Evolutionary conservation across 2,888 invertebrate genomes (phyloP), one percentile per base, ranked within the genome.

Genomic region (Sinodicranocentrus sp.): DNA sequence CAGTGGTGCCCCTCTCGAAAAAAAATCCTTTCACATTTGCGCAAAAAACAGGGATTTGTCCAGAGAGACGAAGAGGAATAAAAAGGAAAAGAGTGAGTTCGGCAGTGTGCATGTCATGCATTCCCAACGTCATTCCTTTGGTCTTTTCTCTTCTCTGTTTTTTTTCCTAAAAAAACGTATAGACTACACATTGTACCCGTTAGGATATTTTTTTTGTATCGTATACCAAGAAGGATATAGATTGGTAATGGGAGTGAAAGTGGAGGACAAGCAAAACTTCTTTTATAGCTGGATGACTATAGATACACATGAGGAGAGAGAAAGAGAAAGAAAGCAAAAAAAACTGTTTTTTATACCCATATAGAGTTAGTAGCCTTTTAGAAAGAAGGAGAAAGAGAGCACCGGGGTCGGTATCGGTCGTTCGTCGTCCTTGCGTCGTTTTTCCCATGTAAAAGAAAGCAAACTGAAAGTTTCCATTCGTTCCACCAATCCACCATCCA

Each of bases 391-490:
- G 57, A 82, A 48, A 82, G 44, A 82, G 76, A 84, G 75, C 82
- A 79, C 84, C 80, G 80, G 80, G 80, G 84, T 80, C 84, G 82
- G 72, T 80, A 80, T 80, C 82, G 77, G 77, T 85, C 82, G 77
- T 82, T 85, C 82, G 72, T 79, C 82, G 79, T 79, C 82, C 78
- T 82, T 79, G 80, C 80, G 79, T 79, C 79, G 84, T 79, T 79
- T 84, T 70, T 79, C 78, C 76, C 68, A 68, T 79, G 44, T 65
- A 75, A 72, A 72, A 54, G 57, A 39, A 73, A 73, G 63, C 73
- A 61, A 61, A 73, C 44, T 33, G 23, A 57, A 59, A 28, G n/a
- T 28, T 52, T 26, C 25, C 43, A 21, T 52, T 72, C 39, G 13
- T 28, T 73, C 57, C 44, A 23, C 73, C 61, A 73, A 77, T 67